Base-by-base conservation (phyloP, 2,113 vertebrate genomes). In the Mastomys coucha region DNA sequence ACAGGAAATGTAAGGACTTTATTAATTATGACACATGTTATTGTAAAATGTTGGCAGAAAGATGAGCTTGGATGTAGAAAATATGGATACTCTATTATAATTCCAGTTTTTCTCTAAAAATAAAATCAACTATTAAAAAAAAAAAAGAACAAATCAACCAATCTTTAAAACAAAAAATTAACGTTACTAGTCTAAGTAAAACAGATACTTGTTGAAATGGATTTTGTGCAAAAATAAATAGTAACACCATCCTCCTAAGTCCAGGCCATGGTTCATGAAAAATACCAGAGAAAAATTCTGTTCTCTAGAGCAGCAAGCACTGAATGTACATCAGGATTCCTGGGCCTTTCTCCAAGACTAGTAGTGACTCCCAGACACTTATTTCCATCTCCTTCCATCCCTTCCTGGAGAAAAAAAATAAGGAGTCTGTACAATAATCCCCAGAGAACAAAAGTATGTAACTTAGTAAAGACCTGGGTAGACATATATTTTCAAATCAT, bases 221-320 rank as follows among this genome's bases (percentile, higher is more conserved):
- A 69, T 72, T 91, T 91, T 81, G 88, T 24, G 42, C 72, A 87
- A 60, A 60, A 60, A n/a, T 70, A 94, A 94, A 6, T 36, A 89
- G 26, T 87, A 72, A 73, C 39, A 89, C 33, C 78, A 70, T 78
- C 91, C 56, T 93, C 33, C 0, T 63, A 82, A 86, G 24, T 84
- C 31, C 63, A 88, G 78, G 63, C 65, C 53, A 93, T 45, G 17
- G 17, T 90, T 94, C 42, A 80, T 96, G 58, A 95, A 94, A 94
- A 80, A 85, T 4, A 96, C 53, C 88, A 92, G 70, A 56, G 84
- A 91, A 91, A 94, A 80, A 22, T 53, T 91, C n/a, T 65, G 16
- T 77, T 95, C 26, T 93, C 51, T 31, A 89, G 72, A 69, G 49
- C 53, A 95, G 39, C 45, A 51, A 89, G 42, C 49, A 80, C 16